Percentiles rank a stretch among this genome's conserved stretches.
phyloP scores from a whole-genome alignment of 1,140 invertebrate species.

The Lordiphosa collinella region DNA sequence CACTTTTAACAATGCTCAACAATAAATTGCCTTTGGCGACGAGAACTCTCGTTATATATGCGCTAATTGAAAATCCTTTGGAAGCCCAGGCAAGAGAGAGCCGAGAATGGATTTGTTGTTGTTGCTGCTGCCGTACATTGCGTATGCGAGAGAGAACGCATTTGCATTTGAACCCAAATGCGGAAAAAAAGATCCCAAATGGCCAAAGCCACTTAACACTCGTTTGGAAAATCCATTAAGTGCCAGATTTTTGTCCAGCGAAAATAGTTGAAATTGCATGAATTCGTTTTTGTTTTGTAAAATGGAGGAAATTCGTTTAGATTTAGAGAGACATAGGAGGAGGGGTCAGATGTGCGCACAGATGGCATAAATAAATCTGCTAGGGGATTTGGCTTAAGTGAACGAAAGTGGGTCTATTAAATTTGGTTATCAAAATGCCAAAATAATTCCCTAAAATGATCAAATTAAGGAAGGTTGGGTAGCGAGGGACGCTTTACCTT shows the following conservation, averaged over 20 bases:
- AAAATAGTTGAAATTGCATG: slow-evolving; percentile 6
- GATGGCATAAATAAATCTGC: no score
- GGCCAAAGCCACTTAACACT: slow-evolving; percentile 71
- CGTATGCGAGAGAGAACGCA: slow-evolving; percentile 41
- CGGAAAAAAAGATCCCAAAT: slow-evolving; percentile 41
- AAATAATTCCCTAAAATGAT: not conserved
- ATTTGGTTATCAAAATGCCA: not conserved
- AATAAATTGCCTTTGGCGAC: slow-evolving; percentile 43
- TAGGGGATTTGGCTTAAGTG: no score
- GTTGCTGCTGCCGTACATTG: slow-evolving; percentile 26
- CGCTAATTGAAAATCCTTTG: slow-evolving; percentile 71
- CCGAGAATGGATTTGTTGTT: slow-evolving; percentile 40
- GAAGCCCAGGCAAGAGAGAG: slow-evolving; percentile 42
- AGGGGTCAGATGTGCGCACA: no score
- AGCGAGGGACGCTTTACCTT: no score
- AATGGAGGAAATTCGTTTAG: slow-evolving; percentile 29
- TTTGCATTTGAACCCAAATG: slow-evolving; percentile 26
- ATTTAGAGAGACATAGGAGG: no score
- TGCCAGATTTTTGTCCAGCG: slow-evolving; percentile 31
- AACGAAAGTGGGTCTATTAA: not conserved
- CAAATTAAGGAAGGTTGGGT: not conserved
- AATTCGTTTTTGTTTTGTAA: slow-evolving; percentile 9
- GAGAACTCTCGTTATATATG: slow-evolving; percentile 7
- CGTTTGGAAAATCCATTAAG: slow-evolving; percentile 61
- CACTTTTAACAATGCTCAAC: slow-evolving; percentile 50